Conservation (phyloP, 2,113 vertebrate species). For the Heteronetta atricapilla region DNA sequence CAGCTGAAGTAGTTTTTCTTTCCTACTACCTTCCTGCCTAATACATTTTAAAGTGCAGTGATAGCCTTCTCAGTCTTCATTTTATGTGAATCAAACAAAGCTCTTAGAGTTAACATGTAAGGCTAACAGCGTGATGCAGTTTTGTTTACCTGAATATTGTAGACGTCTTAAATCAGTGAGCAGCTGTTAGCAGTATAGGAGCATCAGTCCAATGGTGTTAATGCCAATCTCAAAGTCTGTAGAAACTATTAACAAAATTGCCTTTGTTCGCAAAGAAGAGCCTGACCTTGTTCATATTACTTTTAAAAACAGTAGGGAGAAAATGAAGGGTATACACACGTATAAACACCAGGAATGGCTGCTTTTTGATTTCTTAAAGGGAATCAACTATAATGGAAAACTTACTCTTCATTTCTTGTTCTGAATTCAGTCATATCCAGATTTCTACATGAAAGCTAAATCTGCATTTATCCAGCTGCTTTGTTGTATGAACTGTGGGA, state of each 20-base stretch:
- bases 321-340: neutral
- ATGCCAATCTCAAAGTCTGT: neutral
- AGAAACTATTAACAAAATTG: neutral
- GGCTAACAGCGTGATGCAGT: neutral
- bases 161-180: neutral
- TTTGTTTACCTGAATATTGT: neutral
- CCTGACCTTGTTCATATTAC: neutral
- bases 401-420: neutral
- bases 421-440: neutral
- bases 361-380: neutral
- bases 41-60: neutral
- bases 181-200: neutral
- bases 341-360: neutral
- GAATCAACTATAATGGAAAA: neutral
- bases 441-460: neutral
- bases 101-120: neutral
- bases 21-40: neutral
- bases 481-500: neutral
- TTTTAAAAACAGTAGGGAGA: neutral
- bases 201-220: neutral
- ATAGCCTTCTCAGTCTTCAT: neutral
- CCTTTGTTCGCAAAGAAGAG: neutral
- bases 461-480: neutral
- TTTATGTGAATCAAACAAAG: neutral
- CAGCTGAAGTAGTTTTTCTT: neutral